A percentile compares a stretch with the other conserved stretches of the same genome.
Evolutionary conservation across 1,140 invertebrate genomes (phyloP).

Genomic region (Microvelia longipes): DNA sequence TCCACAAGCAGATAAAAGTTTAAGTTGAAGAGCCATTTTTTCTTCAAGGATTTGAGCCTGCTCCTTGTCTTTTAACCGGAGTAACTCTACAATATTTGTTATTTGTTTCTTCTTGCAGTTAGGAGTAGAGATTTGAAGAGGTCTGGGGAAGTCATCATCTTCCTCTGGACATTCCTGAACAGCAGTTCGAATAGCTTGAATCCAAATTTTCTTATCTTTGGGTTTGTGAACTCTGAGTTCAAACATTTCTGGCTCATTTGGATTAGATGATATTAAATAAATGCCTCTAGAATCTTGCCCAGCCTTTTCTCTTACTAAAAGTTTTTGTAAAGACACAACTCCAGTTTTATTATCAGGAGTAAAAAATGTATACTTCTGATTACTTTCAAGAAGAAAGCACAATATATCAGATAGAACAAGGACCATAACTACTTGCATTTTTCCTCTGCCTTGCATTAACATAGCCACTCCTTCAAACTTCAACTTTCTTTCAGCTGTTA

Average conservation of each 20-base stretch:
- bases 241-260: conserved; percentile 84
- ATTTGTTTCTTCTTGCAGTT: conserved; percentile 56
- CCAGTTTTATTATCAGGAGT: conserved; percentile 81
- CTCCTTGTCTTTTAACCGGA: conserved; percentile 73
- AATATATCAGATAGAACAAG: conserved; percentile 81
- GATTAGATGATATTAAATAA: conserved; percentile 75
- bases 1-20: conserved; percentile 49
- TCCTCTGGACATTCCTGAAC: conserved; percentile 30
- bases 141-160: conserved; percentile 29
- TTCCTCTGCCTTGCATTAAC: conserved; percentile 65
- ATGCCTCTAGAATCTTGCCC: conserved; percentile 73
- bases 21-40: conserved; percentile 68
- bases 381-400: conserved; percentile 78
- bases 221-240: conserved; percentile 78
- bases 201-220: conserved; percentile 77
- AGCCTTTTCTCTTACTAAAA: conserved; percentile 82
- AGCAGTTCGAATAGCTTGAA: conserved; percentile 48
- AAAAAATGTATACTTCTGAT: conserved; percentile 59
- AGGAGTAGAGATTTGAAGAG: conserved; percentile 49
- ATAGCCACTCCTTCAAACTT: conserved; percentile 73
- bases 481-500: conserved; percentile 62
- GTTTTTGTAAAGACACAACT: conserved; percentile 75
- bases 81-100: conserved; percentile 51
- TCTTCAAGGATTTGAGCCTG: conserved; percentile 72
- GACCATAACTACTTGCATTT: conserved; percentile 67